Base-by-base conservation (phyloP, 2,888 invertebrate genomes). In the Brassicogethes aeneus region DNA sequence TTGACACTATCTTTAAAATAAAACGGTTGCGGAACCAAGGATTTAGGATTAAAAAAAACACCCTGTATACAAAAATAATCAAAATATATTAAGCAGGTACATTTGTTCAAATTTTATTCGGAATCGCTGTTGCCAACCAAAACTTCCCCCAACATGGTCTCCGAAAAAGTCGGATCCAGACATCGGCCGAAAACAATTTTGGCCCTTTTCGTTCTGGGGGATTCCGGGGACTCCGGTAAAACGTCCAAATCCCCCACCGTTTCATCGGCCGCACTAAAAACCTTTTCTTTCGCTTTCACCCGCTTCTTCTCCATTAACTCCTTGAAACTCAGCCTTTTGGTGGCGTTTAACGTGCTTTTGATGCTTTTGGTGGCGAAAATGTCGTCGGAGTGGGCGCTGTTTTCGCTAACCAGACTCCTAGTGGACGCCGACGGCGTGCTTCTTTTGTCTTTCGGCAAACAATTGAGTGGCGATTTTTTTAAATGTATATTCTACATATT, bases 161-260 rank as follows among this genome's bases (percentile, higher is more conserved):
- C n/a, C n/a, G n/a, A n/a, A n/a, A n/a, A n/a, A n/a, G n/a, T n/a
- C n/a, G n/a, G n/a, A 15, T 34, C 34, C 34, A n/a, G 30, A 12
- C n/a, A 38, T n/a, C n/a, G n/a, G n/a, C 76, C 76, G 56, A 87
- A 86, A 40, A 85, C 76, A 1, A 75, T 69, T 57, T 77, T 74
- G 0, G 80, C 71, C 54, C 64, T 71, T 61, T 77, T 78, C 46
- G 70, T 71, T 36, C 71, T 73, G 15, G 72, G 76, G 3, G 74
- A 71, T 40, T 78, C 70, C 3, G 82, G 81, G 3, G 82, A 80
- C 17, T 66, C 71, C 30, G 48, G 49, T 8, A 51, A 29, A 3
- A 48, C 17, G 41, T 52, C 47, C 15, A 41, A 12, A 31, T 41
- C 34, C 10, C 34, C 34, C 32, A 30, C 13, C 34, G 48, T 43